Conservation (phyloP, 2,888 invertebrate genomes). For the Rhingia rostrata region DNA sequence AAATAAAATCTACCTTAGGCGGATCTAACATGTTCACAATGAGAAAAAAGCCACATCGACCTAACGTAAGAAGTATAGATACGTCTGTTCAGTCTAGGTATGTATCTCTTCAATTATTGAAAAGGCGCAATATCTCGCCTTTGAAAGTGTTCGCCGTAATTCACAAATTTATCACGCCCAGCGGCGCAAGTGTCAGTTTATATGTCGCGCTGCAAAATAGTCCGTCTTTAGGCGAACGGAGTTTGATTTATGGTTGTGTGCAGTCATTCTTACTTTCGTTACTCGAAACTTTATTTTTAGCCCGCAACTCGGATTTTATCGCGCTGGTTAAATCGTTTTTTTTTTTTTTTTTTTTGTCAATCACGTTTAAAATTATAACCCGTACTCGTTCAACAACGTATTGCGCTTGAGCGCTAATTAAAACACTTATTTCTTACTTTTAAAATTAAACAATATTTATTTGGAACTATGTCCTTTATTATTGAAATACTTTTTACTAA, state of each 20-base stretch:
- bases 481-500: too few species aligned
- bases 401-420: too few species aligned
- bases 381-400: too few species aligned
- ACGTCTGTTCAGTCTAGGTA: too few species aligned
- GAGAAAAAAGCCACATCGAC: too few species aligned
- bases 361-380: constrained; percentile 32
- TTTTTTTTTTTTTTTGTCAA: constrained; percentile 41
- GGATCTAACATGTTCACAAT: too few species aligned
- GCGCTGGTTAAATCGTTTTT: constrained; percentile 5
- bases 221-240: constrained; percentile 10
- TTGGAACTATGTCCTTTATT: too few species aligned
- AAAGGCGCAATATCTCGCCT: constrained; percentile 37
- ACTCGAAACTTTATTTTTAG: constrained; percentile 7
- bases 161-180: constrained; percentile 24
- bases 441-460: too few species aligned
- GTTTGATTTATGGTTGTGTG: constrained; percentile 52
- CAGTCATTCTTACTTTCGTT: constrained; percentile 52
- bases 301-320: constrained; percentile 36
- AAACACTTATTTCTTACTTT: too few species aligned
- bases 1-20: too few species aligned
- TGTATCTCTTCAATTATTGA: constrained; percentile 24
- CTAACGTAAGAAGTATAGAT: too few species aligned
- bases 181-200: constrained; percentile 7
- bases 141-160: constrained; percentile 49
- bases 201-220: not conserved